Percentiles rank a stretch among this genome's conserved stretches.
phyloP scores from a whole-genome alignment of 2,113 vertebrate genomes.

The Limanda limanda region DNA sequence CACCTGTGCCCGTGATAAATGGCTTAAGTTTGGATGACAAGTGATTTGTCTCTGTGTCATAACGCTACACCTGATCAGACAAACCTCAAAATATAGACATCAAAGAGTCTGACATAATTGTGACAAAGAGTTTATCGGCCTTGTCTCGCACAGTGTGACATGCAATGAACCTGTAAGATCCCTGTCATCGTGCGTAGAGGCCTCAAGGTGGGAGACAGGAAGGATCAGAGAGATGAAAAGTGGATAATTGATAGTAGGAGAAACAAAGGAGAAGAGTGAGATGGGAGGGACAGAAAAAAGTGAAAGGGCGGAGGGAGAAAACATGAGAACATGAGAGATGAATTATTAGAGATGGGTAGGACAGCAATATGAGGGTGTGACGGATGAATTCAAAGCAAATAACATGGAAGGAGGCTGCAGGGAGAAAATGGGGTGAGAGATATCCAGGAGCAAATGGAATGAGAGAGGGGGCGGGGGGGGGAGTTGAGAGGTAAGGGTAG shows the following conservation, averaged over 20 bases:
- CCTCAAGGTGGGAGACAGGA: neutral
- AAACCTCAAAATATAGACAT: neutral
- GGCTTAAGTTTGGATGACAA: neutral
- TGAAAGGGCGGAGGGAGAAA: neutral
- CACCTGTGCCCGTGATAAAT: no score
- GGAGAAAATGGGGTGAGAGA: constrained; percentile 25
- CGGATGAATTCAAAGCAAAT: constrained; percentile 29
- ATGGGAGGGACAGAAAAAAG: neutral
- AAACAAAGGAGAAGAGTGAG: neutral
- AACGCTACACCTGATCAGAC: neutral
- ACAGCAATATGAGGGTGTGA: constrained; percentile 33
- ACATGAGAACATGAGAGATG: constrained; percentile 17
- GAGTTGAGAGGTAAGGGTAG: neutral
- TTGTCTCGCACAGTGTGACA: constrained; percentile 7
- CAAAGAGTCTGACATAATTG: neutral
- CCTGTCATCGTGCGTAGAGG: neutral
- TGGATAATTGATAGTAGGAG: neutral
- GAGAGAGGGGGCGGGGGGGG: neutral
- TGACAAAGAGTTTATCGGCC: no score
- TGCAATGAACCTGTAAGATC: neutral
- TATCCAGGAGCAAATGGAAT: constrained; percentile 3
- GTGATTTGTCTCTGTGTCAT: neutral
- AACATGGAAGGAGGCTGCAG: constrained; percentile 33
- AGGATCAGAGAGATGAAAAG: neutral
- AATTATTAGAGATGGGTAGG: constrained; percentile 10